Evolutionary conservation across 2,797 vertebrate genomes (phyloP).

Genomic region (Girardinus metallicus): DNA sequence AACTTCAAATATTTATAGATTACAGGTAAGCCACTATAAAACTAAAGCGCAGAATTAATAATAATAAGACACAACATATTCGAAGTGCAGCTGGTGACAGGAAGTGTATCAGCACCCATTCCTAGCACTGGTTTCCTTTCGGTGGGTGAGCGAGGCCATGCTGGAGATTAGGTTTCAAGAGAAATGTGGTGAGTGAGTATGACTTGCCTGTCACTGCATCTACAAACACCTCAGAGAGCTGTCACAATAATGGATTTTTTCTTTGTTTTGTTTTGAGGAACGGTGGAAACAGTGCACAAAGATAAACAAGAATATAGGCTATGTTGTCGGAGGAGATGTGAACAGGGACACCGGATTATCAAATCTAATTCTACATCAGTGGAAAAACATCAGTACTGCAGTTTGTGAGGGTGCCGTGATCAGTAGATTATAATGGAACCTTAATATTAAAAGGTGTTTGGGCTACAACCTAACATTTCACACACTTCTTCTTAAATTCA

Average conservation of each 20-base stretch:
- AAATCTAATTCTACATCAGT: conserved; percentile 59
- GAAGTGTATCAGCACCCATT: conserved; percentile 62
- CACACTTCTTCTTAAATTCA: conserved; percentile 34
- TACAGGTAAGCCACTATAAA: conserved; percentile 56
- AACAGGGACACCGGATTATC: conserved; percentile 59
- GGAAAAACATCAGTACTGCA: conserved; percentile 31
- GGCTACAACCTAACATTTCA: conserved; percentile 19
- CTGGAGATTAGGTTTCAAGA: conserved; percentile 79
- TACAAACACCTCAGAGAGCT: conserved; percentile 78
- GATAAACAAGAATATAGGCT: conserved; percentile 70
- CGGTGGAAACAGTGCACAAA: conserved; percentile 56
- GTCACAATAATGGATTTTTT: conserved; percentile 78
- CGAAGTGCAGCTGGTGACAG: conserved; percentile 67
- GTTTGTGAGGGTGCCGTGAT: conserved; percentile 41
- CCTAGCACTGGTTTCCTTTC: conserved; percentile 70
- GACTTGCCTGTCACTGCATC: conserved; percentile 75
- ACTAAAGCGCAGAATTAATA: conserved; percentile 65
- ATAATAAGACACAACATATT: conserved; percentile 69
- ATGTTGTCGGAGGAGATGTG: conserved; percentile 63
- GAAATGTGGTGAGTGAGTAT: conserved; percentile 71
- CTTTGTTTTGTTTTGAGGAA: conserved; percentile 63
- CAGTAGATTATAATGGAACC: conserved; percentile 33
- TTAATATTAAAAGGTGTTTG: conserved; percentile 31
- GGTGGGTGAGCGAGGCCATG: conserved; percentile 73
- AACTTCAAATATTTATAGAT: conserved; percentile 61